These are phyloP conservation scores for Oncorhynchus kisutch DNA, from an alignment of 2,113 vertebrate genomes.

Conservation along the genomic window DNA sequence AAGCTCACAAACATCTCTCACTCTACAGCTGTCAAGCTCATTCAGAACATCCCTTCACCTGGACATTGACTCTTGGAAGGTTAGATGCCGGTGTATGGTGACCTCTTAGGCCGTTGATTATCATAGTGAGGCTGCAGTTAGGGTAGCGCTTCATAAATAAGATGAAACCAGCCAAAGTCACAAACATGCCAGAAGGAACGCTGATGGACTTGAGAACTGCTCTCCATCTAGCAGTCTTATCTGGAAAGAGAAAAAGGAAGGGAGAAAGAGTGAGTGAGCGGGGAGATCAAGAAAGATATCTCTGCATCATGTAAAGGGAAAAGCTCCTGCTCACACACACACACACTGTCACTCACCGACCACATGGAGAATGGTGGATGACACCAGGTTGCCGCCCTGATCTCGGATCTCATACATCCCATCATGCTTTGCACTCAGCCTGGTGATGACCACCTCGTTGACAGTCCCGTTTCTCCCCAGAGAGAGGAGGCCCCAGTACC, in stretches of 20 bases:
- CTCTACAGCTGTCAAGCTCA: not conserved
- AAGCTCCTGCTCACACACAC: not conserved
- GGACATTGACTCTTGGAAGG: conserved; percentile 55
- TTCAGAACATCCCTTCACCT: conserved; percentile 48
- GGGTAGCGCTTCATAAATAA: conserved; percentile 67
- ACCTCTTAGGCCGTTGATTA: conserved; percentile 46
- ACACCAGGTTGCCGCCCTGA: conserved; percentile 64
- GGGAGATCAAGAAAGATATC: not conserved
- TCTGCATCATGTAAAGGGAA: not conserved
- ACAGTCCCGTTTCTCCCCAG: conserved; percentile 49
- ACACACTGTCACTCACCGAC: conserved; percentile 53
- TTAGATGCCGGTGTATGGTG: conserved; percentile 41
- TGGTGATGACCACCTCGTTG: conserved; percentile 53
- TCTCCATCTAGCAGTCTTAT: conserved; percentile 56
- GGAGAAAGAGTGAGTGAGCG: not conserved
- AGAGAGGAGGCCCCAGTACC: conserved; percentile 62
- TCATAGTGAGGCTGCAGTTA: conserved; percentile 53
- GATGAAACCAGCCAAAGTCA: conserved; percentile 63
- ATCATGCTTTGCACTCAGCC: conserved; percentile 57
- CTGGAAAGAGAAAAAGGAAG: conserved; percentile 27
- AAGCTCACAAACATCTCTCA: not conserved
- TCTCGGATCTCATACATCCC: conserved; percentile 72
- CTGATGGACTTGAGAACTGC: conserved; percentile 60
- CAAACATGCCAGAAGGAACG: conserved; percentile 65
- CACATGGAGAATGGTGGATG: conserved; percentile 63